A percentile compares a stretch with the other conserved stretches of the same genome.
Evolutionary conservation across 2,113 vertebrate genomes (phyloP).

Genomic region (Siniperca chuatsi): DNA sequence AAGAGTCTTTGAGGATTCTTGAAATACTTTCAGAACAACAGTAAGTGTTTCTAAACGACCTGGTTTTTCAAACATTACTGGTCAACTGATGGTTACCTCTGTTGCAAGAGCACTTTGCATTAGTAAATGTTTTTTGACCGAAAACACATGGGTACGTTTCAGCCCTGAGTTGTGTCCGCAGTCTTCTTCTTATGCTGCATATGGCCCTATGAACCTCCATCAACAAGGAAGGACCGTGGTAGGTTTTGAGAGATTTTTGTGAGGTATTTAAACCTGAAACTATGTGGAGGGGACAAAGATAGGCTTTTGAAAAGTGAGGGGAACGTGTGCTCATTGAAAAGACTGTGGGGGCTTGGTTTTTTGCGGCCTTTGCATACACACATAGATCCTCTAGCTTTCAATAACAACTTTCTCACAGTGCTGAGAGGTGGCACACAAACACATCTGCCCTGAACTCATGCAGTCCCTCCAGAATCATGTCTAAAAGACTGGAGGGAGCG

Average conservation of each 20-base stretch:
- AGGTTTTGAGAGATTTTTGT: not conserved
- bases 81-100: too few relatives aligned
- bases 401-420: conserved; percentile 1
- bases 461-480: not conserved
- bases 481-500: not conserved
- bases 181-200: too few relatives aligned
- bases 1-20: not conserved
- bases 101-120: too few relatives aligned
- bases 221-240: not conserved
- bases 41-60: too few relatives aligned
- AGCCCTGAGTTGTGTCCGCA: too few relatives aligned
- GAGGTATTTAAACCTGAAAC: not conserved
- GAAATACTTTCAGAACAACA: not conserved
- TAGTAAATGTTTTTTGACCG: too few relatives aligned
- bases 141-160: too few relatives aligned
- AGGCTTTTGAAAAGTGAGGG: not conserved
- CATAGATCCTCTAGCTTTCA: not conserved
- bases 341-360: not conserved
- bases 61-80: too few relatives aligned
- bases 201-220: not conserved
- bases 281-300: not conserved
- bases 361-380: not conserved
- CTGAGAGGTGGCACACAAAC: not conserved
- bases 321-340: not conserved
- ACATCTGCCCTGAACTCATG: not conserved